Conservation (phyloP, 2,113 vertebrate species). For the Falcunculus frontatus region DNA sequence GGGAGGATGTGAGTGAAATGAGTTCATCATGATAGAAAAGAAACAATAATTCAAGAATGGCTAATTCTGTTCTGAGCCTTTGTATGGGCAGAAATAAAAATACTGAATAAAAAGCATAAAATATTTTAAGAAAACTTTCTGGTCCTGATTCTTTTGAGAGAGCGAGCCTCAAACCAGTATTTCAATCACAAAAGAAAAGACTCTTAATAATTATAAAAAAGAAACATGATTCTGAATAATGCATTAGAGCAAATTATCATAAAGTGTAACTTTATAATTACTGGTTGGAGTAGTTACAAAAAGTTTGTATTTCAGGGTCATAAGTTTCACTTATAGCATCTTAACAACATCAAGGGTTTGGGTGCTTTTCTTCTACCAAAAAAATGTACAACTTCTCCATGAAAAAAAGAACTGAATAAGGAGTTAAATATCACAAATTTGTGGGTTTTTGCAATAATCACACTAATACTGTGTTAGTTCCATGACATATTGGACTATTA, state of each 20-base stretch:
- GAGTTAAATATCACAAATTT: not conserved
- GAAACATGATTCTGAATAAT: not conserved
- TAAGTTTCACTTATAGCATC: not conserved
- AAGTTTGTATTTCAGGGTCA: not conserved
- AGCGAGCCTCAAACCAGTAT: not conserved
- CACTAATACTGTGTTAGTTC: not conserved
- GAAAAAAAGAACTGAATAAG: not conserved
- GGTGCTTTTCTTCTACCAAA: fast-evolving
- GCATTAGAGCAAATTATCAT: not conserved
- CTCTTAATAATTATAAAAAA: not conserved
- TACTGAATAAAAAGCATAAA: not conserved
- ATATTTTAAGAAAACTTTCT: not conserved
- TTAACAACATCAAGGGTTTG: not conserved
- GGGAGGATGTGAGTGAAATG: not conserved
- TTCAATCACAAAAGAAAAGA: not conserved
- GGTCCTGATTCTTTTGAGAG: not conserved
- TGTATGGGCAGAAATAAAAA: not conserved
- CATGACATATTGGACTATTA: not conserved
- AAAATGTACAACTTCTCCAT: not conserved
- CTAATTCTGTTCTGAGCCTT: not conserved
- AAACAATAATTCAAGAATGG: not conserved
- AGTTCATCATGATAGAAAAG: not conserved
- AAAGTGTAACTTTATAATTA: not conserved
- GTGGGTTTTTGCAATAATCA: not conserved
- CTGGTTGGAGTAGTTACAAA: not conserved